Evolutionary conservation across 2,113 vertebrate species (phyloP).

Genomic region (Toxostoma redivivum): DNA sequence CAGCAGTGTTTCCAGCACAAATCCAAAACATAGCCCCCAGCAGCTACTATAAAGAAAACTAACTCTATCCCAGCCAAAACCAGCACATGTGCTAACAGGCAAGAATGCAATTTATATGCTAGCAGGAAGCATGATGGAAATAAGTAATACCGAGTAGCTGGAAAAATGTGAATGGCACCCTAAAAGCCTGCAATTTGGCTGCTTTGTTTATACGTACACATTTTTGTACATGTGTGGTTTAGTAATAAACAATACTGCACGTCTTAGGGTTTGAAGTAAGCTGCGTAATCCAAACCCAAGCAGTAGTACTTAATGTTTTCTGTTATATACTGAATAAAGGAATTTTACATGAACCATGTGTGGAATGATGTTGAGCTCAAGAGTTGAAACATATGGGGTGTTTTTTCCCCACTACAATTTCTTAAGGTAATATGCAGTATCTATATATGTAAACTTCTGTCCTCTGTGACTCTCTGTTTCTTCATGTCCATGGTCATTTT

Average conservation of each 20-base stretch:
- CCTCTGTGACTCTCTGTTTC: neutral
- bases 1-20: neutral
- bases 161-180: neutral
- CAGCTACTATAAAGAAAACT: neutral
- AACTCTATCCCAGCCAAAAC: neutral
- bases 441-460: neutral
- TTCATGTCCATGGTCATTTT: neutral
- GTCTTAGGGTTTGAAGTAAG: neutral
- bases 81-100: neutral
- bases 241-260: neutral
- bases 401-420: neutral
- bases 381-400: neutral
- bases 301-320: neutral
- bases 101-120: neutral
- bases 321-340: neutral
- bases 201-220: neutral
- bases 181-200: neutral
- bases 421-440: neutral
- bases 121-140: neutral
- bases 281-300: neutral
- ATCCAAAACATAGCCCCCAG: neutral
- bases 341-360: slow-evolving; percentile 22
- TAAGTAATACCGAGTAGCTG: neutral
- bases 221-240: neutral
- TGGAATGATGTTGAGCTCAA: neutral